Evolutionary conservation across 1,140 invertebrate genomes (phyloP), one percentile per base, ranked within the genome.

Genomic region (Listronotus oregonensis): DNA sequence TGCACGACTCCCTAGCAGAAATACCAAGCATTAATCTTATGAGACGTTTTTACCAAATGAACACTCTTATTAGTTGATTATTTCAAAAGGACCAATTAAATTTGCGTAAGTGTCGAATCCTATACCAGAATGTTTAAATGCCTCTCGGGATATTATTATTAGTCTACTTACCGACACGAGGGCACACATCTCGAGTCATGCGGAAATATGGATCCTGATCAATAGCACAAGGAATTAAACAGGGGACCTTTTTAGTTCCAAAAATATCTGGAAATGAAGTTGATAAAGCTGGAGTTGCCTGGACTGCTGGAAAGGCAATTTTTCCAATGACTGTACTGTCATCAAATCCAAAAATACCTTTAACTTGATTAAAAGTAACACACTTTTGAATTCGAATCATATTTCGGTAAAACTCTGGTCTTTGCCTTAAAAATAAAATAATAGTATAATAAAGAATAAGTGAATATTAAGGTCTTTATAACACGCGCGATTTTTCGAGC

Each of bases 151-250:
- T n/a, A n/a, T n/a, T n/a, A n/a, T n/a, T n/a, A n/a, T 27, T 27
- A 27, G 5, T 27, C 0, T 52, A 21, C 32, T 32, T 57, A 64
- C 62, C 91, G 11, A 99, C 81, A 60, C 88, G 87, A 0, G 96
- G 96, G 0, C 96, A 94, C 15, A 98, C 95, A 82, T 99, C 97
- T 63, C 97, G 85, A 0, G 95, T 96, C 96, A 99, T 98, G 59
- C 97, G 85, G 80, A 99, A 99, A 80, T 99, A 99, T 0, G 97
- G 97, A 82, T 99, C 97, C 86, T 99, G 98, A 85, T 99, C 98
- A 74, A 99, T 99, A 31, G 96, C 98, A 82, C 97, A 99, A 0
- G 97, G 97, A 68, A 99, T 97, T 1, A 99, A 82, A 76, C 95
- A 98, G 6, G 91, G 91, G 55, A 95, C 84, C 77, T 95, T 93